phyloP scores from a whole-genome alignment of 2,113 vertebrate genomes.

The Grallaria varia region DNA sequence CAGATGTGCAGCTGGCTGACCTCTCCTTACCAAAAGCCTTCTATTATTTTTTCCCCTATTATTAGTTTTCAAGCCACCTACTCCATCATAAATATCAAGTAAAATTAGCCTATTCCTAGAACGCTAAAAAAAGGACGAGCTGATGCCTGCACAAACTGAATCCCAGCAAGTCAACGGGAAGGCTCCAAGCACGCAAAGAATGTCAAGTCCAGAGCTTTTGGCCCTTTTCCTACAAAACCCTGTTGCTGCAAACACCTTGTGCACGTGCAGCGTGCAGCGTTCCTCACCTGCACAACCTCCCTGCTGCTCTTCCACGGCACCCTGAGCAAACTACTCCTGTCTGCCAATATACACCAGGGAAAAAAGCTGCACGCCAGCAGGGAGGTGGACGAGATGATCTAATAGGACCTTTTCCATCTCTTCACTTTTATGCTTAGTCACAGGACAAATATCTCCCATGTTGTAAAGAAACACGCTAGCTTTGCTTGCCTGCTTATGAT shows the following conservation, averaged over 20 bases:
- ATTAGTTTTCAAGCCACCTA: neutral
- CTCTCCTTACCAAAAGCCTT: constrained; percentile 6
- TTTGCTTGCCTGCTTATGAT: neutral
- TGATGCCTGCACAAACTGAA: neutral
- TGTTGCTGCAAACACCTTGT: neutral
- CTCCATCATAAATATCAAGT: neutral
- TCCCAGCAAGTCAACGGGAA: neutral
- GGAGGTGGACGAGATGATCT: constrained; percentile 42
- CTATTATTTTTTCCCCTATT: neutral
- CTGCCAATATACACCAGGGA: neutral
- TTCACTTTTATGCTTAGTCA: constrained; percentile 59
- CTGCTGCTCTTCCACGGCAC: neutral
- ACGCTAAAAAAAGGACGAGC: neutral
- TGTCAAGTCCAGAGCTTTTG: neutral
- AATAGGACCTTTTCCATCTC: constrained; percentile 53
- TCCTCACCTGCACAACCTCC: neutral
- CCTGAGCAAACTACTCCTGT: neutral
- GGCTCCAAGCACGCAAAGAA: neutral
- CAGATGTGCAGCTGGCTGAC: constrained; percentile 45
- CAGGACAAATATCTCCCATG: constrained; percentile 18
- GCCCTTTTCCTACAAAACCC: neutral
- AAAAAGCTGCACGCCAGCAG: neutral
- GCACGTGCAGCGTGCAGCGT: rapidly evolving
- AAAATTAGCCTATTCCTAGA: constrained; percentile 38
- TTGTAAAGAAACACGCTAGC: neutral